These are phyloP conservation scores for Hestina assimilis DNA, from an alignment of 1,140 invertebrate species.

Conservation along the genomic window DNA sequence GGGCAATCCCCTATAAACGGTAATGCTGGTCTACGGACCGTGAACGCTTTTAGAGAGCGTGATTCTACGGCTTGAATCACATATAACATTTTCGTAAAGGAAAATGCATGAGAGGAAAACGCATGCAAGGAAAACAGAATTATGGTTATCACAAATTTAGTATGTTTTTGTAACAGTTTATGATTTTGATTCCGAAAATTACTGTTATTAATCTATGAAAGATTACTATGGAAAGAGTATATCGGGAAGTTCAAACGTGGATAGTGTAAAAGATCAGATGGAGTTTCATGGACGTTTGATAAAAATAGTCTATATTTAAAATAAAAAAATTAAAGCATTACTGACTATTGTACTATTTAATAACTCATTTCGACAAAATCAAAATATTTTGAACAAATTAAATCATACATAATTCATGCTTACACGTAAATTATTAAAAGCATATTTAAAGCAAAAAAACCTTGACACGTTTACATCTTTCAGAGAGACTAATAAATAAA, in stretches of 20 bases:
- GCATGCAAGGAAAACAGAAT: neutral
- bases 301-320: neutral
- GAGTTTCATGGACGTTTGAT: no score
- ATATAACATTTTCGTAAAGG: slow-evolving; percentile 17
- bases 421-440: neutral
- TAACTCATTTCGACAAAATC: no score
- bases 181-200: no score
- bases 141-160: neutral
- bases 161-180: no score
- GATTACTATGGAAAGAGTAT: no score
- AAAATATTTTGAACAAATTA: no score
- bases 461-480: slow-evolving; percentile 9
- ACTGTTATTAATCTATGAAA: no score
- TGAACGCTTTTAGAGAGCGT: slow-evolving; percentile 25
- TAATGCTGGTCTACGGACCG: slow-evolving; percentile 27
- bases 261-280: no score
- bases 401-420: neutral
- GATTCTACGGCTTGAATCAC: slow-evolving; percentile 25
- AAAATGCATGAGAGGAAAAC: slow-evolving; percentile 1
- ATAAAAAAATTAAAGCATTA: neutral
- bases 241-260: no score
- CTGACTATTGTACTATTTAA: no score
- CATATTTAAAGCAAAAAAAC: neutral
- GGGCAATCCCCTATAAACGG: slow-evolving; percentile 31
- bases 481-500: slow-evolving; percentile 20